Evolutionary conservation across 1,140 invertebrate genomes (phyloP).

Genomic region (Muscidifurax raptorellus): DNA sequence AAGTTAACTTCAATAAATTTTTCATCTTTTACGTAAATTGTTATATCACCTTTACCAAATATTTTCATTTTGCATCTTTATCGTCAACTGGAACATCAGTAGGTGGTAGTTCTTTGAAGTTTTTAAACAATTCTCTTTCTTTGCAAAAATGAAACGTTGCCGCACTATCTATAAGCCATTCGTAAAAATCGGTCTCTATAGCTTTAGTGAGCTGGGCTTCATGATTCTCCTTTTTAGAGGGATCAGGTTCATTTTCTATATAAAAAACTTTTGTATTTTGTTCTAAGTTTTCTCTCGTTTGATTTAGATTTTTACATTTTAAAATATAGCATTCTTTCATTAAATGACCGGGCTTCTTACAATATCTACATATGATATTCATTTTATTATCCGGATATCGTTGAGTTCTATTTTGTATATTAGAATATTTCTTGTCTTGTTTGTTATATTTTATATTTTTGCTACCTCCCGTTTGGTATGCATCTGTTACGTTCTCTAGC

Average conservation of each 20-base stretch:
- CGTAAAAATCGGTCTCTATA: background rate
- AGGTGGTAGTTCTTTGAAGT: background rate
- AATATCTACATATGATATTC: background rate
- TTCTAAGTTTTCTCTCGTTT: background rate
- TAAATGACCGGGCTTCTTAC: background rate
- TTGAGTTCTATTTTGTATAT: background rate
- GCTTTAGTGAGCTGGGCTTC: background rate
- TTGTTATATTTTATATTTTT: background rate
- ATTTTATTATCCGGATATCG: background rate
- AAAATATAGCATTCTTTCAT: background rate
- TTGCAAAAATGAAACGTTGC: constrained; percentile 13
- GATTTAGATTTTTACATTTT: background rate
- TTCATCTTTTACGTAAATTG: background rate
- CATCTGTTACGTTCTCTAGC: background rate
- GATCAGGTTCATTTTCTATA: background rate
- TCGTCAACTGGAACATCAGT: background rate
- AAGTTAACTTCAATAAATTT: background rate
- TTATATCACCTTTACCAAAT: background rate
- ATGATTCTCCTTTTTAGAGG: background rate
- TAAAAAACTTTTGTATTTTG: background rate
- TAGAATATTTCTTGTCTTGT: background rate
- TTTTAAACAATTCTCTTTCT: no score
- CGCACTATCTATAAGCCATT: background rate
- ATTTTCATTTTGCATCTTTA: background rate
- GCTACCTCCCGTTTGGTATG: background rate